A percentile compares a stretch with the other conserved stretches of the same genome.
Conservation (phyloP, 1,140 invertebrate species). For the Papilio dardanus region DNA sequence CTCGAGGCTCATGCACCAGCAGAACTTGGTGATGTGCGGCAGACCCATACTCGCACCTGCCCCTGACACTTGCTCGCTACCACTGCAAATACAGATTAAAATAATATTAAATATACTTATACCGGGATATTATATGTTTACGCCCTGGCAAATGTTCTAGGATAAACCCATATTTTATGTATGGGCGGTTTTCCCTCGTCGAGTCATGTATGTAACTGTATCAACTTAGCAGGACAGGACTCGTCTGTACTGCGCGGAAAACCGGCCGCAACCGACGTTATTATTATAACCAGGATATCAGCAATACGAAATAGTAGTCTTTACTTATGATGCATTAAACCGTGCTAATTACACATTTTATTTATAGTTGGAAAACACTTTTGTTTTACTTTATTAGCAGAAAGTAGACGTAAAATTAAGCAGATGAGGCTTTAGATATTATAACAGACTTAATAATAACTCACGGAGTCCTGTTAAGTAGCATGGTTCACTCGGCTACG, state of each 20-base stretch:
- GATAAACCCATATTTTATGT: no score
- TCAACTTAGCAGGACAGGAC: not conserved
- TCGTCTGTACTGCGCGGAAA: not conserved
- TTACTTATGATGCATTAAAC: not conserved
- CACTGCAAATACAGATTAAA: conserved; percentile 32
- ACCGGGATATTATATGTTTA: no score
- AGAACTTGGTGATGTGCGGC: conserved; percentile 68
- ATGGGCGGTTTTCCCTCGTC: no score
- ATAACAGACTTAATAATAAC: not conserved
- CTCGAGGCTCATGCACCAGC: conserved; percentile 69
- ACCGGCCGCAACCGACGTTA: not conserved
- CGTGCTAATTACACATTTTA: no score
- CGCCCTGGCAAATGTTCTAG: no score
- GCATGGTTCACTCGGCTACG: not conserved
- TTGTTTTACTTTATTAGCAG: no score
- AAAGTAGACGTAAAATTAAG: no score
- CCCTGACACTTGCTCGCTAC: not conserved
- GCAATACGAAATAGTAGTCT: not conserved
- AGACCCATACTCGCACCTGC: conserved; percentile 52
- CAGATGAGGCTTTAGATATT: not conserved
- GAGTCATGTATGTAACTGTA: no score
- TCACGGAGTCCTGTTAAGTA: not conserved
- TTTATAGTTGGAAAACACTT: no score
- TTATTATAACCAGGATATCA: not conserved
- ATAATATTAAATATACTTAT: no score